Evolutionary conservation across 2,888 invertebrate genomes (phyloP), one percentile per base, ranked within the genome.

Genomic region (Nowickia ferox): DNA sequence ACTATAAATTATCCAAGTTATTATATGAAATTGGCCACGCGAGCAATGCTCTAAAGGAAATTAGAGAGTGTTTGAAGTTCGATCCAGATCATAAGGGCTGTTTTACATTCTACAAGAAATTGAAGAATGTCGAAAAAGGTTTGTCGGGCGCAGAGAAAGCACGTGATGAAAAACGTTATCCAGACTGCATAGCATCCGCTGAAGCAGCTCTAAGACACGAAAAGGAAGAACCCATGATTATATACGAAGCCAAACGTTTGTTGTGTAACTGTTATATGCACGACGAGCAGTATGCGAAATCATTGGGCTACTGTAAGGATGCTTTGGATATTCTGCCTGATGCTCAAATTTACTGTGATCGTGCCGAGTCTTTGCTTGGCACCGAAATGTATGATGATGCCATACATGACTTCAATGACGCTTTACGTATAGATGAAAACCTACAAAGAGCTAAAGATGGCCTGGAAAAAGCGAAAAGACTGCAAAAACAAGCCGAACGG

Each of bases 41-140:
- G 65, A 96, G 96, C 22, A 98, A 98, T 89, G 95, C 98, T 0
- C 94, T 99, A 51, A 97, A 96, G 93, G 98, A 99, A 93, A 96
- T 99, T 87, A 96, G 99, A 22, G 99, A 99, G 92, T 99, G 99
- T 92, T 94, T 99, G 19, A 98, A 97, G 92, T 94, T 99, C 57
- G 99, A 99, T 93, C 99, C 99, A 0, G 99, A 99, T 89, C 98
- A 99, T 93, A 98, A 98, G 93, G 95, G 96, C 89, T 99, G 99
- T 93, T 98, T 98, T 93, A 96, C 97, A 22, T 96, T 98, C 90
- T 99, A 99, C 94, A 99, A 99, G 93, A 97, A 97, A 92, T 94
- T 99, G 46, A 98, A 98, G 92, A 98, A 98, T 92, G 94, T 99
- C 15, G 97, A 97, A 88, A 98, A 98, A 91, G 93, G 96, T 81